Percentiles rank a stretch among this genome's conserved stretches.
phyloP scores from a whole-genome alignment of 2,888 invertebrate species.

The Drosophila longiperda region DNA sequence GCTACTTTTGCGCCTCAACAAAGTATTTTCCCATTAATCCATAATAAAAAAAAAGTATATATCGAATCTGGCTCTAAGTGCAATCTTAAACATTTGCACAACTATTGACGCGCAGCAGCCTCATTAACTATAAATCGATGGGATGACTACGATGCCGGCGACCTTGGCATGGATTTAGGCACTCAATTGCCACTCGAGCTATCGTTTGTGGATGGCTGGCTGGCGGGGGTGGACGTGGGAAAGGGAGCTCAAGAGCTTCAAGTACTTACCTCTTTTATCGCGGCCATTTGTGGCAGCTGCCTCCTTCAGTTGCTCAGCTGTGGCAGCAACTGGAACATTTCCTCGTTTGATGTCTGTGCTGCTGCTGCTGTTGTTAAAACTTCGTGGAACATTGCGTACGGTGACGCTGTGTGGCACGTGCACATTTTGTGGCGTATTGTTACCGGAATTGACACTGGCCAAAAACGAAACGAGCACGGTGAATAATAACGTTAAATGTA shows the following conservation, averaged over 20 bases:
- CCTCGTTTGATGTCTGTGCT: conserved; percentile 14
- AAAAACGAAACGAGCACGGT: conserved; percentile 64
- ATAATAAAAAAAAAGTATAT: conserved; percentile 13
- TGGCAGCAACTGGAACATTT: conserved; percentile 28
- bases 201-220: conserved; percentile 7
- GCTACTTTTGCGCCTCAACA: conserved; percentile 35
- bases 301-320: conserved; percentile 4
- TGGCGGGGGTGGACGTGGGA: too few species aligned
- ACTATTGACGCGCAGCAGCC: conserved; percentile 49
- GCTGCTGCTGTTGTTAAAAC: conserved; percentile 29
- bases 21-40: conserved; percentile 7
- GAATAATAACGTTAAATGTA: conserved; percentile 60
- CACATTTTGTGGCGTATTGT: conserved; percentile 43
- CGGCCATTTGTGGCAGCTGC: conserved; percentile 45
- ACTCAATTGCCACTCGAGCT: conserved; percentile 43
- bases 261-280: conserved; percentile 73
- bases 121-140: conserved; percentile 41
- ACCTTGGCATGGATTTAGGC: conserved; percentile 58
- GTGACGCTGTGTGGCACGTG: conserved; percentile 4
- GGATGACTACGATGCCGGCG: conserved; percentile 9
- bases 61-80: conserved; percentile 50
- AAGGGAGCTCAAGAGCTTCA: conserved; percentile 16
- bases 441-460: conserved; percentile 74
- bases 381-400: conserved; percentile 48
- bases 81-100: conserved; percentile 65